phyloP scores from a whole-genome alignment of 2,888 invertebrate genomes.

The Scaeva pyrastri region DNA sequence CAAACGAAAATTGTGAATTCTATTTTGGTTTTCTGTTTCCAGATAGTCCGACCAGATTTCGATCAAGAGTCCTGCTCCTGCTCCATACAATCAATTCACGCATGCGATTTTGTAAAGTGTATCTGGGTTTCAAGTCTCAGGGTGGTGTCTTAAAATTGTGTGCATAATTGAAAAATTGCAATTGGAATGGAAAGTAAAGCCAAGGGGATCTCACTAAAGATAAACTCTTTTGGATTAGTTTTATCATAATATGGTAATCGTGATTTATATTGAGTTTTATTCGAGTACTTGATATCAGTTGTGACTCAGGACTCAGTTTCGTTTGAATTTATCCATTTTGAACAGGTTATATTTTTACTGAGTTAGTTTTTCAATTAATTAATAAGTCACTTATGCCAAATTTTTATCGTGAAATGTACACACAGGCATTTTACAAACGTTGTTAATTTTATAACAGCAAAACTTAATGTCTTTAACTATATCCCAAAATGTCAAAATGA shows the following conservation, averaged over 20 bases:
- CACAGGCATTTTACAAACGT: too few relatives aligned
- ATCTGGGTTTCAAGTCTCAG: not conserved
- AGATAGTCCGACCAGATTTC: slow-evolving; percentile 4
- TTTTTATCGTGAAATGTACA: too few relatives aligned
- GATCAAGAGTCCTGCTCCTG: not conserved
- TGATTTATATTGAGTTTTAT: slow-evolving; percentile 57
- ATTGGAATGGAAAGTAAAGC: slow-evolving; percentile 39
- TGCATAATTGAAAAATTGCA: slow-evolving; percentile 17
- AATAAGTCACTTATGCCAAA: too few relatives aligned
- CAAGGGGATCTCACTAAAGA: slow-evolving; percentile 42
- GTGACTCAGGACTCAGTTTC: slow-evolving; percentile 33
- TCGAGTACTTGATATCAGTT: slow-evolving; percentile 17
- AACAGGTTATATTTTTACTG: not conserved
- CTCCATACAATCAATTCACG: not conserved
- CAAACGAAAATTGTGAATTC: not conserved
- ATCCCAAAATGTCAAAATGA: too few relatives aligned
- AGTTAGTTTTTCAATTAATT: not conserved
- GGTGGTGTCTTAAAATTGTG: slow-evolving; percentile 16
- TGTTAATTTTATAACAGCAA: too few relatives aligned
- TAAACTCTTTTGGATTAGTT: slow-evolving; percentile 48
- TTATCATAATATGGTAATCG: slow-evolving; percentile 46
- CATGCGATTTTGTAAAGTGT: slow-evolving; percentile 38
- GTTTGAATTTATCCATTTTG: not conserved
- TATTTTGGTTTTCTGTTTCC: slow-evolving; percentile 16
- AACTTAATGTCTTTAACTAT: too few relatives aligned